Conservation (phyloP, 1,140 invertebrate genomes). For the Drosophila tsacasi region DNA sequence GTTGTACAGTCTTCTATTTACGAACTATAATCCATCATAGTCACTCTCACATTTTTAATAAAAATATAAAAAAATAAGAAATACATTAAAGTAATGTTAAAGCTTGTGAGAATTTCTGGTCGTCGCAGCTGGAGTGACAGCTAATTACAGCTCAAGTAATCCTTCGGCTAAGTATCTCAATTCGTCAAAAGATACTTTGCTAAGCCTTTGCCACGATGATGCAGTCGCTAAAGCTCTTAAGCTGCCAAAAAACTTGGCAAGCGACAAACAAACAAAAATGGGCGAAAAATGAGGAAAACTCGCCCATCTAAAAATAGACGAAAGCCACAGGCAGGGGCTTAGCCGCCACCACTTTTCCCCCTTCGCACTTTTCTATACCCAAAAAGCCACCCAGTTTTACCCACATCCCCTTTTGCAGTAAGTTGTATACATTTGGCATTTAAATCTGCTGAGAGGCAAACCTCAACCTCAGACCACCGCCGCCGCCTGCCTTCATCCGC, state of each 20-base stretch:
- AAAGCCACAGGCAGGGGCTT: conserved; percentile 32
- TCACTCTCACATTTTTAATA: neutral
- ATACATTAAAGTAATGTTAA: neutral
- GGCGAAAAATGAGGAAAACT: conserved; percentile 16
- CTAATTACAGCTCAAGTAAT: conserved; percentile 69
- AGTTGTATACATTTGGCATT: conserved; percentile 53
- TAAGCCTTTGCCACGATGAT: conserved; percentile 57
- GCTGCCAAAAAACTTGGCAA: conserved; percentile 65
- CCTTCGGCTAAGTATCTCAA: conserved; percentile 54
- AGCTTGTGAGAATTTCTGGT: conserved; percentile 4
- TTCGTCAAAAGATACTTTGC: conserved; percentile 67
- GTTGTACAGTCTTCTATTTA: neutral
- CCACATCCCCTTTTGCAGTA: conserved; percentile 8
- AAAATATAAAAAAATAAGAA: neutral
- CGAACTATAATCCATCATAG: neutral
- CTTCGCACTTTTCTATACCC: neutral
- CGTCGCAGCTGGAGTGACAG: conserved; percentile 28
- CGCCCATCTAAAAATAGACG: conserved; percentile 47
- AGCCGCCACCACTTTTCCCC: neutral
- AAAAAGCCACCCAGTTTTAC: neutral
- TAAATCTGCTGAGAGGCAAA: conserved; percentile 41
- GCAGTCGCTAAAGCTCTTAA: conserved; percentile 50
- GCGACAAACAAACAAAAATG: conserved; percentile 46
- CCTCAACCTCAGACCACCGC: conserved; percentile 26
- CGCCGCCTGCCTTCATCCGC: neutral